phyloP scores from a whole-genome alignment of 1,140 invertebrate genomes.

The Ceratina australensis region DNA sequence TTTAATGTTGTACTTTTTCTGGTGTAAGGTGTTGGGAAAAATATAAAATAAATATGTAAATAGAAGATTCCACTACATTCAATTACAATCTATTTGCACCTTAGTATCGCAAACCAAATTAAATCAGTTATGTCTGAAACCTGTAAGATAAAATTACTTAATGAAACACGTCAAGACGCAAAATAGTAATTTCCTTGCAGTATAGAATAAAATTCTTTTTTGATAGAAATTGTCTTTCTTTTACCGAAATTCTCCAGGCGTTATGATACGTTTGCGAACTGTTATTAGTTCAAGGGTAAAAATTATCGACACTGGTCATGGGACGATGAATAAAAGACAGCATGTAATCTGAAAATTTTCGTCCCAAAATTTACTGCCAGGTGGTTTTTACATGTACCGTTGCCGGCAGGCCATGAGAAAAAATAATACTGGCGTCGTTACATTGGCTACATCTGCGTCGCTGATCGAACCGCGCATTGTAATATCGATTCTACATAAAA shows the following conservation, averaged over 20 bases:
- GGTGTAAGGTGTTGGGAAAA: conserved; percentile 62
- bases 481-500: conserved; percentile 11
- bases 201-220: too few species aligned
- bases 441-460: background rate
- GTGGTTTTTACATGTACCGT: conserved; percentile 10
- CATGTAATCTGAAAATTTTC: conserved; percentile 1
- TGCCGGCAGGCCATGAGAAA: background rate
- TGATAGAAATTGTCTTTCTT: background rate
- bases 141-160: too few species aligned
- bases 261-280: background rate
- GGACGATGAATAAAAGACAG: background rate
- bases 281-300: background rate
- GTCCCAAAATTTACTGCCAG: conserved; percentile 10
- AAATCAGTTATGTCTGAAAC: too few species aligned
- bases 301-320: conserved; percentile 14
- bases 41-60: conserved; percentile 55
- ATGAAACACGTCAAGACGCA: too few species aligned
- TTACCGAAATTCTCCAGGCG: too few species aligned
- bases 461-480: background rate
- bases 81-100: background rate
- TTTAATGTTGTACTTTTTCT: conserved; percentile 4
- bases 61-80: conserved; percentile 12
- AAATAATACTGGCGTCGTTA: background rate
- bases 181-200: too few species aligned
- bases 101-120: background rate